Conservation (phyloP, 2,888 invertebrate genomes). For the Urechis unicinctus region DNA sequence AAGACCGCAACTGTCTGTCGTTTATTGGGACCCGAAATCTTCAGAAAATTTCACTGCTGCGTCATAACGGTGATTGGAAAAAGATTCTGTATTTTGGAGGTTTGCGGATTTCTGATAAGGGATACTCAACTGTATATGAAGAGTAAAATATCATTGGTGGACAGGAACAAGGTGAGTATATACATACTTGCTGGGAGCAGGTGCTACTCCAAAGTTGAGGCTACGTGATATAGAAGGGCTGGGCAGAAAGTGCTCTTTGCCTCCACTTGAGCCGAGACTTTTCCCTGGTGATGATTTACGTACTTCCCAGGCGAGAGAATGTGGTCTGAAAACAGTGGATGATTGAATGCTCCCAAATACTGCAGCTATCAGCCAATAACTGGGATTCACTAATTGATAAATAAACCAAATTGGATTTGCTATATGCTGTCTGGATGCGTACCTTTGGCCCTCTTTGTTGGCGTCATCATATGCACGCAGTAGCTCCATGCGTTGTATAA, state of each 20-base stretch:
- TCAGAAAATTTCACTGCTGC: too few species aligned
- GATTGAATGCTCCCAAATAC: neutral
- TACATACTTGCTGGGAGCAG: neutral
- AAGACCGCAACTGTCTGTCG: too few species aligned
- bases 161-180: neutral
- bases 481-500: conserved; percentile 87
- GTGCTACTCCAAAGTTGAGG: conserved; percentile 11
- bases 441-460: neutral
- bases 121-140: too few species aligned
- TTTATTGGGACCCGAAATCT: too few species aligned
- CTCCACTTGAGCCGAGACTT: conserved; percentile 3
- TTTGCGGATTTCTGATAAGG: too few species aligned
- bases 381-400: neutral
- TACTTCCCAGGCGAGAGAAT: conserved; percentile 91
- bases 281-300: conserved; percentile 66
- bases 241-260: conserved; percentile 11
- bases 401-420: neutral
- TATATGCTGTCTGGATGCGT: too few species aligned
- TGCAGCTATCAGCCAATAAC: neutral
- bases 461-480: conserved; percentile 86
- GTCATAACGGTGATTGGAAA: too few species aligned
- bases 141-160: too few species aligned
- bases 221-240: conserved; percentile 14
- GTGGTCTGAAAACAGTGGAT: conserved; percentile 56
- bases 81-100: too few species aligned